These are phyloP conservation scores for Sebastes miniatus DNA, from an alignment of 2,797 vertebrate genomes.

Conservation along the genomic window DNA sequence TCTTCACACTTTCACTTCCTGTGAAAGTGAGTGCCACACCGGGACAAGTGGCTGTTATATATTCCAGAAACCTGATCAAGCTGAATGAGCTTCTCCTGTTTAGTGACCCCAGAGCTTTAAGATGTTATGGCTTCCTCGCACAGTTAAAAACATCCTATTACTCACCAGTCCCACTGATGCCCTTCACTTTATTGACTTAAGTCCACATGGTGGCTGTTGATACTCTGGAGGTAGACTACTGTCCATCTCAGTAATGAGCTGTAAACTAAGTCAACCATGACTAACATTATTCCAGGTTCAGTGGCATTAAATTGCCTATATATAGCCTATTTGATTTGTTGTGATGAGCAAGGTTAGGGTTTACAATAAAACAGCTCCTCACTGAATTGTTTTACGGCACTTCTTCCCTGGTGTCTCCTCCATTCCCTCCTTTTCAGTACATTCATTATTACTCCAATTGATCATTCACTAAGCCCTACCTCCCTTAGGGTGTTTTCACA, in stretches of 20 bases:
- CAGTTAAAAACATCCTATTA: constrained; percentile 65
- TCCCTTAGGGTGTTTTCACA: not conserved
- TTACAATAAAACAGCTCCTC: constrained; percentile 26
- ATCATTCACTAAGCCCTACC: not conserved
- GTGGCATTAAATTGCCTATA: constrained; percentile 43
- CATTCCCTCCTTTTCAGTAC: not conserved
- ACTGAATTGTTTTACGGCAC: not conserved
- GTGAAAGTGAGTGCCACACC: constrained; percentile 7
- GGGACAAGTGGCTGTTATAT: constrained; percentile 47
- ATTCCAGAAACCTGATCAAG: constrained; percentile 48
- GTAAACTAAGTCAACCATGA: constrained; percentile 62
- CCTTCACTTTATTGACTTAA: constrained; percentile 76
- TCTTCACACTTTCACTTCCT: constrained; percentile 9
- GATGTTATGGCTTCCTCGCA: constrained; percentile 44
- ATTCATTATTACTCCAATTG: constrained; percentile 13
- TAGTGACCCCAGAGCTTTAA: constrained; percentile 41
- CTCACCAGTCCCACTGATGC: constrained; percentile 63
- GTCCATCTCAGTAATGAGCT: constrained; percentile 67
- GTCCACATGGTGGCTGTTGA: constrained; percentile 67
- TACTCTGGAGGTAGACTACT: constrained; percentile 60
- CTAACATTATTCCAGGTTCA: constrained; percentile 61
- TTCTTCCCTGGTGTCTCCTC: not conserved
- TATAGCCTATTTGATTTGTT: constrained; percentile 35
- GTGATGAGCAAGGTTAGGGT: constrained; percentile 7
- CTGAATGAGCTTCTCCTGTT: constrained; percentile 41